Percentiles rank a stretch among this genome's conserved stretches.
Conservation (phyloP, 1,140 invertebrate genomes). For the Cydia pomonella region DNA sequence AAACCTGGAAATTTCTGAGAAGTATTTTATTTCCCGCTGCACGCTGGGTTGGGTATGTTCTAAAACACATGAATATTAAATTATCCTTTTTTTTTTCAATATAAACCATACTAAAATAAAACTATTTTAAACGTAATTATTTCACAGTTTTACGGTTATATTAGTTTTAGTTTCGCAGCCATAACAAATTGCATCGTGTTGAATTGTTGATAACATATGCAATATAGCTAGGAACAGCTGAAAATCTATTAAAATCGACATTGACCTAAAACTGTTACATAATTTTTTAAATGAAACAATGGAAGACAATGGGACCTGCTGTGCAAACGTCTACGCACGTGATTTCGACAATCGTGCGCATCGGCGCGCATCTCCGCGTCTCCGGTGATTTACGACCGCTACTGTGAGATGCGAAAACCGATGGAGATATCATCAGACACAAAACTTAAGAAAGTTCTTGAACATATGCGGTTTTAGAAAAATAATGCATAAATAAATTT, state of each 20-base stretch:
- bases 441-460: neutral
- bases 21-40: too few species aligned
- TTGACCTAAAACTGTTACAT: constrained; percentile 27
- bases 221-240: neutral
- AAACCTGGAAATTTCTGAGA: too few species aligned
- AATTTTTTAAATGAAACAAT: constrained; percentile 21
- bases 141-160: neutral
- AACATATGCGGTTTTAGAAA: neutral
- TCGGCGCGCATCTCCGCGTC: constrained; percentile 47
- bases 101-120: neutral
- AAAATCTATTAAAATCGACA: constrained; percentile 20
- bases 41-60: too few species aligned
- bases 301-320: constrained; percentile 30
- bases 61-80: too few species aligned
- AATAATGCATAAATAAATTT: too few species aligned
- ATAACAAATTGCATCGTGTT: neutral
- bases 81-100: too few species aligned
- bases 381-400: constrained; percentile 45
- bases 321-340: constrained; percentile 22
- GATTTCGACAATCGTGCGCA: constrained; percentile 43
- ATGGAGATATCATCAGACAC: neutral
- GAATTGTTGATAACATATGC: too few species aligned
- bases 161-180: neutral
- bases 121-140: neutral
- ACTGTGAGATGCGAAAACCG: neutral